These are phyloP conservation scores for Mastomys coucha DNA, from an alignment of 2,113 vertebrate species.

Conservation along the genomic window DNA sequence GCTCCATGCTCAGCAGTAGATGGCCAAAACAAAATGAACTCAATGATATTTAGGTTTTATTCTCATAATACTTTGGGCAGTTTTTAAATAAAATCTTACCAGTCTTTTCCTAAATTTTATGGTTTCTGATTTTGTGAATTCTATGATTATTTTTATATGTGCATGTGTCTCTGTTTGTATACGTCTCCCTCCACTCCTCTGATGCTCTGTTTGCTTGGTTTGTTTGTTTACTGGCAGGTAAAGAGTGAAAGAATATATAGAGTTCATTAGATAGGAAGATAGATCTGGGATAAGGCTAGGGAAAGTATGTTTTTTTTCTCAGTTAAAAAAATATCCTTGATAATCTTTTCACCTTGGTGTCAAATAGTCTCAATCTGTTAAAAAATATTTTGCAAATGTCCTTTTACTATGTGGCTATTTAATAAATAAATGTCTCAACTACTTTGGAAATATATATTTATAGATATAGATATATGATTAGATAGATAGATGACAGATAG, in stretches of 20 bases:
- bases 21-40: background rate
- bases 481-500: background rate
- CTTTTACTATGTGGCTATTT: background rate
- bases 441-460: background rate
- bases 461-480: background rate
- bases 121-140: background rate
- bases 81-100: background rate
- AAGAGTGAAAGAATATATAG: background rate
- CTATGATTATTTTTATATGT: background rate
- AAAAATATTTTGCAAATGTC: background rate
- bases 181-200: background rate
- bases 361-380: background rate
- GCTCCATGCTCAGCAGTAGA: background rate
- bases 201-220: background rate
- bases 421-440: background rate
- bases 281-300: background rate
- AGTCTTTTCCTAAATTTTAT: background rate
- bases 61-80: background rate
- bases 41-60: background rate
- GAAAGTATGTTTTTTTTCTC: background rate
- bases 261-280: background rate
- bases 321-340: background rate
- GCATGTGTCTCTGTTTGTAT: fast-evolving
- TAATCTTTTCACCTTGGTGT: background rate
- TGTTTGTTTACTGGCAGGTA: background rate